These are phyloP conservation scores for Anas georgica DNA, from an alignment of 2,797 vertebrate species.

Conservation along the genomic window DNA sequence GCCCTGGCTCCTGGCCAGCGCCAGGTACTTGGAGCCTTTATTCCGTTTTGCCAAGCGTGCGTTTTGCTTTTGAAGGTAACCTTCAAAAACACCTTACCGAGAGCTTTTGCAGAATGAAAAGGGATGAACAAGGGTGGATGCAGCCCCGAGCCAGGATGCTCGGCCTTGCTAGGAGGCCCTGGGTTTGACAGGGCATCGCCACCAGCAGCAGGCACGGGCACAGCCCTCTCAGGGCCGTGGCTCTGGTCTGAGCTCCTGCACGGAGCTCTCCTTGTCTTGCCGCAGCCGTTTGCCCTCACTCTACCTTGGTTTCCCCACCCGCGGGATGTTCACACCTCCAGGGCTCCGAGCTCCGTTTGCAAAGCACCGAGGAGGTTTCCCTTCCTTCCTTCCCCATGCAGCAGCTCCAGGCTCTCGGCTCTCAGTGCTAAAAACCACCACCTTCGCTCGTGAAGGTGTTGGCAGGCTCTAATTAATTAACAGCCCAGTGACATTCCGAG, in stretches of 20 bases:
- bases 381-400: background rate
- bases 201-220: background rate
- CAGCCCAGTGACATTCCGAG: background rate
- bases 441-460: background rate
- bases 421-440: background rate
- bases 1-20: background rate
- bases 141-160: background rate
- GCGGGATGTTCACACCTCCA: background rate
- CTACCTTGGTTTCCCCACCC: slow-evolving; percentile 1
- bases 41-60: slow-evolving; percentile 34
- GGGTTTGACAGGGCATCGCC: too few species aligned
- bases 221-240: background rate
- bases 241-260: background rate
- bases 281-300: background rate
- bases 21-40: background rate
- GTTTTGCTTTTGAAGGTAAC: slow-evolving; percentile 49
- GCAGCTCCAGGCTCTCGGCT: background rate
- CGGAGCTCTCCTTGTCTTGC: fast-evolving
- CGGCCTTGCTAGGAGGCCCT: background rate
- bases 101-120: background rate
- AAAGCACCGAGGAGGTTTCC: background rate
- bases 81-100: slow-evolving; percentile 33
- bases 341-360: background rate
- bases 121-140: background rate
- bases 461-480: background rate